A percentile compares a stretch with the other conserved stretches of the same genome.
Evolutionary conservation across 1,140 invertebrate genomes (phyloP).

Genomic region (Triops cancriformis): DNA sequence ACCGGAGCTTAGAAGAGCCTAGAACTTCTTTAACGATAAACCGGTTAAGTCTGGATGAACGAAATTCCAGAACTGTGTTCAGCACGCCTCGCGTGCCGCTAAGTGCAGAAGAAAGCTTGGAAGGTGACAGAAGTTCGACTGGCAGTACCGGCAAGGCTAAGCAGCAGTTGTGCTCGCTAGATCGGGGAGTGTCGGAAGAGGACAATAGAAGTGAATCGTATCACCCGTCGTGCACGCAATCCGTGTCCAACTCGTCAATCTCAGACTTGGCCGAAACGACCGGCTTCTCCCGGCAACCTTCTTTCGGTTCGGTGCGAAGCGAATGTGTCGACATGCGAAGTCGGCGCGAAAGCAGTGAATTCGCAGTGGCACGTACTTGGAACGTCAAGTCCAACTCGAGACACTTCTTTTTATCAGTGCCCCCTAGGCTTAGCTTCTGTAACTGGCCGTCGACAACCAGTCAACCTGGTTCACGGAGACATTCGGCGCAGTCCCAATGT

Average conservation of each 20-base stretch:
- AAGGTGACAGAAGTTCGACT: not conserved
- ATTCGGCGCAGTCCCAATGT: conserved; percentile 6
- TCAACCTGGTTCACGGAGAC: not conserved
- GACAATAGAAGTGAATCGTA: conserved; percentile 10
- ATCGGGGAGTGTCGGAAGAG: not conserved
- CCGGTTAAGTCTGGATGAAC: not conserved
- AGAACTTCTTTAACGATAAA: not conserved
- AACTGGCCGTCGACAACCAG: not conserved
- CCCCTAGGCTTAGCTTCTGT: not conserved
- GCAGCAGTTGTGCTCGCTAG: not conserved
- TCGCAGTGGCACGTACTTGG: not conserved
- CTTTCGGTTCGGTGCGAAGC: conserved; percentile 18
- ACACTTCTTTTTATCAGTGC: not conserved
- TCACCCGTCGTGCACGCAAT: not conserved
- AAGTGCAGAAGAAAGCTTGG: not conserved
- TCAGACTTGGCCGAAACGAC: not conserved
- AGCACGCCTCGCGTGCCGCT: not conserved
- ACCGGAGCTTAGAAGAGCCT: not conserved
- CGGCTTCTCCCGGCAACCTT: not conserved
- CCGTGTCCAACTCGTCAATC: not conserved
- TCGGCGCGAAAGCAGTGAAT: not conserved
- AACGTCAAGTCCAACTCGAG: not conserved
- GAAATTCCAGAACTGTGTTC: not conserved
- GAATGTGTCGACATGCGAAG: conserved; percentile 8
- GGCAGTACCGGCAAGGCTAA: not conserved